Percentiles rank a stretch among this genome's conserved stretches.
Conservation (phyloP, 2,113 vertebrate genomes). For the Barnardius zonarius region DNA sequence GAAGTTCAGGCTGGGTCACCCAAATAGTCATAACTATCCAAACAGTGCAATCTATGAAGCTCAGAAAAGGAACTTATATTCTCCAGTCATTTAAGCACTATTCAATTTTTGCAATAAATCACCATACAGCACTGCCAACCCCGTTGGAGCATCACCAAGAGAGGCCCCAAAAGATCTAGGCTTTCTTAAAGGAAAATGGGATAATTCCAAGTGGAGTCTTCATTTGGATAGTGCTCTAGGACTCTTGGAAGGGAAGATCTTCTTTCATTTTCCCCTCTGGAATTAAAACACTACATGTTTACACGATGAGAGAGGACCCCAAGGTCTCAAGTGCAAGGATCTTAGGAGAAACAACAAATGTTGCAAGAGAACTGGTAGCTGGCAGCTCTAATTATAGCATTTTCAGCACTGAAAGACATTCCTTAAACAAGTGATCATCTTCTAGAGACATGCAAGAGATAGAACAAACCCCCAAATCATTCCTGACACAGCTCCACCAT, state of each 20-base stretch:
- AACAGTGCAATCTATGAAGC: background rate
- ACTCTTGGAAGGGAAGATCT: background rate
- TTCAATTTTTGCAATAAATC: background rate
- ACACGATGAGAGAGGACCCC: background rate
- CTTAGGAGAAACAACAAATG: background rate
- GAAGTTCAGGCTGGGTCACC: background rate
- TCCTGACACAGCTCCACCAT: background rate
- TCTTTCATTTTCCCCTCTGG: background rate
- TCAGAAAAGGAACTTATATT: background rate
- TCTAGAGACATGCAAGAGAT: background rate
- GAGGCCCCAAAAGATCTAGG: background rate
- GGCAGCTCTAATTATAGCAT: background rate
- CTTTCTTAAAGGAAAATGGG: background rate
- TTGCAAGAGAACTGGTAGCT: background rate
- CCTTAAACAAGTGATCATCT: slow-evolving; percentile 4
- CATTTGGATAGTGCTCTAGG: background rate
- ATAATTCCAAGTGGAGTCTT: background rate
- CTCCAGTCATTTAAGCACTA: background rate
- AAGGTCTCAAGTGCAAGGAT: background rate
- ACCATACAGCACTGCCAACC: background rate
- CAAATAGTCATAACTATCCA: background rate
- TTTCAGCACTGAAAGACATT: slow-evolving; percentile 19
- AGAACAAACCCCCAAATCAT: background rate
- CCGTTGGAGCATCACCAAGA: background rate
- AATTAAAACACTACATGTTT: background rate